Base-by-base conservation (phyloP, 2,797 vertebrate genomes). In the Micropoecilia bifurca region DNA sequence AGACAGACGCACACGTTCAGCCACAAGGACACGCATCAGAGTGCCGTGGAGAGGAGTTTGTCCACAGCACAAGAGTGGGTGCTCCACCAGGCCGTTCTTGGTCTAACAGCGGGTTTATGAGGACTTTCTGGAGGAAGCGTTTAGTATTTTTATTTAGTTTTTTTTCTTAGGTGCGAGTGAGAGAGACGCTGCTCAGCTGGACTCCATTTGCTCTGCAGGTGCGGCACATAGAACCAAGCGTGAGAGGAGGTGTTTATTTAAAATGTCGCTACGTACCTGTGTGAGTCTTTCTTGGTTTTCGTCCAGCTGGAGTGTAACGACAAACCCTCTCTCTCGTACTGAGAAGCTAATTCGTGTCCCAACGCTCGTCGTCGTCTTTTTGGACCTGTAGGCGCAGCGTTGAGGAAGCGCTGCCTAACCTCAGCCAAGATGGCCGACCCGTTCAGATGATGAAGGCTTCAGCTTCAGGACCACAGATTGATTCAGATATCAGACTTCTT, bases 11-110 rank as follows among this genome's bases (percentile, higher is more conserved):
- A 85, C 84, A 82, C 86, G 81, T 86, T 88, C 86, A 33, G 84
- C 76, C 80, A 89, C 85, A 83, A 1, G 82, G 86, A 86, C 87
- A 80, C 78, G 61, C 85, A 87, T 89, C 89, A 39, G 89, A 79
- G 83, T 84, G 89, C 90, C 79, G 12, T 9, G 47, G 80, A 79
- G 78, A 85, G 84, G 87, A 83, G 83, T 85, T 75, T 81, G 86
- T 93, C 84, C 80, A 53, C 87, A 84, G 91, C 93, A 93, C 92
- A 91, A 86, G 81, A 75, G 85, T 83, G 88, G 88, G 81, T 85
- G 68, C 74, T 82, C 75, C n/a, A 83, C 71, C 85, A 85, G 83
- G 86, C 86, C 86, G 69, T 73, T 78, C 84, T 88, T 45, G 80
- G 78, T 84, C 76, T 82, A 33, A 80, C 84, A 77, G 61, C 83